Conservation (phyloP, 2,888 invertebrate genomes). For the Reticulitermes lucifugus region DNA sequence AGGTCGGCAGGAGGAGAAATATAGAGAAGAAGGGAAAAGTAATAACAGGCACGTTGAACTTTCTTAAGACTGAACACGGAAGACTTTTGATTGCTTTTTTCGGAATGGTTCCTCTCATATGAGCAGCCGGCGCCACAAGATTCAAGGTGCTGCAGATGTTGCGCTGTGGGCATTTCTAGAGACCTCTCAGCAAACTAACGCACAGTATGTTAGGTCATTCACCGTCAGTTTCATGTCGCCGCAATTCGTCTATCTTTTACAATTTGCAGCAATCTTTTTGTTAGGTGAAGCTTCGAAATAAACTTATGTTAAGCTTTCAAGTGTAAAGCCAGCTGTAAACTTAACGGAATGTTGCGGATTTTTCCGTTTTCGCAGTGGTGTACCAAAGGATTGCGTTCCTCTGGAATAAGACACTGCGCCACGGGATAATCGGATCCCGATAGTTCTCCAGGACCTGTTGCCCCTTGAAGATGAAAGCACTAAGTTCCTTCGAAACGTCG, state of each 20-base stretch:
- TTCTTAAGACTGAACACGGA: not conserved
- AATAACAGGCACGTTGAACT: conserved; percentile 5
- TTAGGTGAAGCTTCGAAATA: no score
- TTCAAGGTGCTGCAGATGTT: not conserved
- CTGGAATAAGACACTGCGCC: no score
- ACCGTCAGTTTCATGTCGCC: not conserved
- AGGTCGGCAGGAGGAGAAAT: not conserved
- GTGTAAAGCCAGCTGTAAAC: no score
- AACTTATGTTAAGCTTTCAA: no score
- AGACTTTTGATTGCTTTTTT: conserved; percentile 29
- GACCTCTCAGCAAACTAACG: not conserved
- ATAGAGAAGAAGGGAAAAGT: not conserved
- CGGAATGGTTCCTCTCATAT: not conserved
- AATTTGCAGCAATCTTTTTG: no score
- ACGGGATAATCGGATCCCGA: no score
- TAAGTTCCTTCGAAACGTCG: no score
- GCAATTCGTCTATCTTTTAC: not conserved
- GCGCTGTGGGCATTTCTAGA: not conserved
- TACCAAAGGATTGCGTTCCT: no score
- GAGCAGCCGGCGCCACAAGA: conserved; percentile 9
- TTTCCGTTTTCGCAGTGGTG: no score
- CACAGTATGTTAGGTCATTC: not conserved
- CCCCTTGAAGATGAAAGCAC: no score
- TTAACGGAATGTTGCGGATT: no score
- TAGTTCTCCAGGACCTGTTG: no score